Percentiles rank a stretch among this genome's conserved stretches.
These are phyloP conservation scores for Idaea dimidiata DNA, from an alignment of 2,888 invertebrate species.

Conservation along the genomic window DNA sequence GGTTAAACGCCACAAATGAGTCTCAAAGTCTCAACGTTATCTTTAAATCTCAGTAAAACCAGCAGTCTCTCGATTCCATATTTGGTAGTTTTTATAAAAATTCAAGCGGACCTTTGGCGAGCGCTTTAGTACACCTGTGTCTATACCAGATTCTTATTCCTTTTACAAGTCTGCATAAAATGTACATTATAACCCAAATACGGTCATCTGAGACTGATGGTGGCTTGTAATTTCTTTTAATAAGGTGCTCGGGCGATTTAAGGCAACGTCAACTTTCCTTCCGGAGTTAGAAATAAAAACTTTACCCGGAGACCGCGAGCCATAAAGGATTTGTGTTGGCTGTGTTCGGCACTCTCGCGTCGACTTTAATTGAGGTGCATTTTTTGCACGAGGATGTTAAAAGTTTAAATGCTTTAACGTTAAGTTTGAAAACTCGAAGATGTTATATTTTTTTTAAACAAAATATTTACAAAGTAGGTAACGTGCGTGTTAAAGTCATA, in stretches of 20 bases:
- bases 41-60: not conserved
- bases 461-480: no score
- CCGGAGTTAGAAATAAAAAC: constrained; percentile 68
- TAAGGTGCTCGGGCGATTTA: constrained; percentile 59
- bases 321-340: not conserved
- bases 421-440: no score
- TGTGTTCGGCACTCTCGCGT: not conserved
- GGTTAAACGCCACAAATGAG: no score
- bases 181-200: constrained; percentile 64
- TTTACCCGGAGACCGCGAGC: constrained; percentile 7
- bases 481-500: not conserved
- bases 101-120: constrained; percentile 12
- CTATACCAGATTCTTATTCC: constrained; percentile 56
- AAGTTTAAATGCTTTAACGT: not conserved
- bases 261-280: constrained; percentile 72
- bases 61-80: not conserved
- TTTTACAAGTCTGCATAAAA: constrained; percentile 56
- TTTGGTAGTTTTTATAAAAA: not conserved
- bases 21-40: not conserved
- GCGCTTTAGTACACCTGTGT: constrained; percentile 52
- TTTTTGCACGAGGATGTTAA: constrained; percentile 2
- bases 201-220: constrained; percentile 51
- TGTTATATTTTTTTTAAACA: no score
- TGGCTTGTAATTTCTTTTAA: constrained; percentile 72
- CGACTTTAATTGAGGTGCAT: not conserved